phyloP scores from a whole-genome alignment of 2,888 invertebrate species.

The Yponomeuta evonymella region DNA sequence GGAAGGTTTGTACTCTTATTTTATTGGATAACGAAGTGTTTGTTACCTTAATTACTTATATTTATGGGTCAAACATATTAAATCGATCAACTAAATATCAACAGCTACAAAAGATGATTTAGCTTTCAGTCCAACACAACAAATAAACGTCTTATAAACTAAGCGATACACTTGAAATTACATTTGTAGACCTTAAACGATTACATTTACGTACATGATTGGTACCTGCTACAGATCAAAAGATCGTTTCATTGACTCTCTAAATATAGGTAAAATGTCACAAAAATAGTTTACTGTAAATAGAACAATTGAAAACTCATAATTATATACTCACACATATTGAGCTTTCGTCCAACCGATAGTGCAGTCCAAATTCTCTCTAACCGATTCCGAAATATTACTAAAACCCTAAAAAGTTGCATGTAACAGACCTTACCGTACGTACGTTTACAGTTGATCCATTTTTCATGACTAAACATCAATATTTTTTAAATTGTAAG shows the following conservation, averaged over 20 bases:
- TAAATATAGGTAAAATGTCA: background rate
- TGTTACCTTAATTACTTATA: too few relatives aligned
- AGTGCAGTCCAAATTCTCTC: background rate
- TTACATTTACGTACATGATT: background rate
- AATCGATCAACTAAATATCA: too few relatives aligned
- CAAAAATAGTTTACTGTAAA: background rate
- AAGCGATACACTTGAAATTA: too few relatives aligned
- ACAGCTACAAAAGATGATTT: too few relatives aligned
- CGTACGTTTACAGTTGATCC: too few relatives aligned
- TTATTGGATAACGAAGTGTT: too few relatives aligned
- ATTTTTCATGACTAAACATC: too few relatives aligned
- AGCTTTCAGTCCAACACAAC: too few relatives aligned
- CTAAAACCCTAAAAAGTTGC: background rate
- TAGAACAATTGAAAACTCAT: background rate
- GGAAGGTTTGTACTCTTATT: too few relatives aligned
- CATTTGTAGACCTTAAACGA: background rate
- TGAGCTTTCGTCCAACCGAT: background rate
- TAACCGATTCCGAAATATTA: background rate
- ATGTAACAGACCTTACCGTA: background rate
- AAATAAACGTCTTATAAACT: too few relatives aligned
- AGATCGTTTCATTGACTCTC: background rate
- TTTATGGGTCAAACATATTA: too few relatives aligned
- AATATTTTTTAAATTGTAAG: too few relatives aligned
- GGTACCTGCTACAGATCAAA: background rate
- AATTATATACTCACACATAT: background rate